These are phyloP conservation scores for Toxotes jaculatrix DNA, from an alignment of 2,113 vertebrate genomes.

Conservation along the genomic window DNA sequence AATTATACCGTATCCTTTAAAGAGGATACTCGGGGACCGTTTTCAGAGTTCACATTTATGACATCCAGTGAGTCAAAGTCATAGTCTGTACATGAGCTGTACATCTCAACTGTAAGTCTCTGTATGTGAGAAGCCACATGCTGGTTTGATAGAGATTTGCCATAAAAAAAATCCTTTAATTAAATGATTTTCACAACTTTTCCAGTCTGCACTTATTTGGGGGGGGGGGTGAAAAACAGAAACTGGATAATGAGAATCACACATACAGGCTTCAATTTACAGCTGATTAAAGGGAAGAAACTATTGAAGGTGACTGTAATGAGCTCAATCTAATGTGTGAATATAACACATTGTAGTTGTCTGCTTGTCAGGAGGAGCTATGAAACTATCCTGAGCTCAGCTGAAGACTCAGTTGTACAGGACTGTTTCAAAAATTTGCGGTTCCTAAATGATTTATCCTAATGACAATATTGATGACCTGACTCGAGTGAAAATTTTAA, in stretches of 20 bases:
- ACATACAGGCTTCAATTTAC: background rate
- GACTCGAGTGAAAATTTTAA: too few relatives aligned
- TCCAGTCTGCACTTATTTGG: background rate
- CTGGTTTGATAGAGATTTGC: background rate
- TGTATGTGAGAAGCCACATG: background rate
- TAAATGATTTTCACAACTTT: conserved; percentile 21
- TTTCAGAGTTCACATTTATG: background rate
- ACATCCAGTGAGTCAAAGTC: background rate
- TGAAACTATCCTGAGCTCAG: background rate
- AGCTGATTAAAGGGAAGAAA: background rate
- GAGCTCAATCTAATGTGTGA: conserved; percentile 2
- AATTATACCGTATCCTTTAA: too few relatives aligned
- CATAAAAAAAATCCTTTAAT: conserved; percentile 1
- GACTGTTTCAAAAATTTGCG: too few relatives aligned
- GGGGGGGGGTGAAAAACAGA: conserved; percentile 12
- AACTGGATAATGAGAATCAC: conserved; percentile 13
- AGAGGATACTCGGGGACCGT: too few relatives aligned
- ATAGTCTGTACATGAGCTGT: background rate
- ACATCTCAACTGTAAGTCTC: background rate
- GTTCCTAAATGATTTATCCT: background rate
- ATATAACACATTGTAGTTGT: background rate
- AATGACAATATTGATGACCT: too few relatives aligned
- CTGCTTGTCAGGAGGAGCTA: background rate
- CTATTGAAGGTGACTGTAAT: background rate
- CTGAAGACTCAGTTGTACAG: too few relatives aligned